Evolutionary conservation across 2,888 invertebrate species (phyloP).

Genomic region (Ommatoiulus sabulosus): DNA sequence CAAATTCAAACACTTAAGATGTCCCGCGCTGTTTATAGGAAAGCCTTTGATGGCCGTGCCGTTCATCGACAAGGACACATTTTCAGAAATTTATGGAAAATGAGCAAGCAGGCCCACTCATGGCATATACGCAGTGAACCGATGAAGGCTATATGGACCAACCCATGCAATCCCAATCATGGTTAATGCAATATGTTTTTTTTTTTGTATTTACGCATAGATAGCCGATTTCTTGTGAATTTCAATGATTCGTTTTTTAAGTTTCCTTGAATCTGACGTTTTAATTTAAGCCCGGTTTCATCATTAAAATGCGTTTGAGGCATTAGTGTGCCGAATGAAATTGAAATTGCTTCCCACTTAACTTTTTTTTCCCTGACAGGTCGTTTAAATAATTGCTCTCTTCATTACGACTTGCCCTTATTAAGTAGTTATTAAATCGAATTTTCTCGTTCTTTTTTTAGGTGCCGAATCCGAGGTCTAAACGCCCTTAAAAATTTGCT

Average conservation of each 20-base stretch:
- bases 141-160: background rate
- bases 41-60: too few relatives aligned
- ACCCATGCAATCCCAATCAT: conserved; percentile 13
- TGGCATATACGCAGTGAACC: background rate
- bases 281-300: background rate
- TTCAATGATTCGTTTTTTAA: background rate
- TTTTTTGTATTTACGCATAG: background rate
- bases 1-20: too few relatives aligned
- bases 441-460: too few relatives aligned
- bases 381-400: background rate
- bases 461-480: conserved; percentile 6
- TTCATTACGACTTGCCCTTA: background rate
- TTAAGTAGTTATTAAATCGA: too few relatives aligned
- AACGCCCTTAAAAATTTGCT: background rate
- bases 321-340: conserved; percentile 8
- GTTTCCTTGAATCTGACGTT: conserved; percentile 15
- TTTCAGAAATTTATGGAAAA: background rate
- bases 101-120: background rate
- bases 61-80: too few relatives aligned
- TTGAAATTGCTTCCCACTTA: conserved; percentile 7
- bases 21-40: too few relatives aligned
- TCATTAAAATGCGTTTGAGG: conserved; percentile 3
- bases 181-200: background rate
- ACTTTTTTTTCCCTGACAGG: background rate
- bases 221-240: background rate